Conservation (phyloP, 1,140 invertebrate species). For the Centruroides sculpturatus region DNA sequence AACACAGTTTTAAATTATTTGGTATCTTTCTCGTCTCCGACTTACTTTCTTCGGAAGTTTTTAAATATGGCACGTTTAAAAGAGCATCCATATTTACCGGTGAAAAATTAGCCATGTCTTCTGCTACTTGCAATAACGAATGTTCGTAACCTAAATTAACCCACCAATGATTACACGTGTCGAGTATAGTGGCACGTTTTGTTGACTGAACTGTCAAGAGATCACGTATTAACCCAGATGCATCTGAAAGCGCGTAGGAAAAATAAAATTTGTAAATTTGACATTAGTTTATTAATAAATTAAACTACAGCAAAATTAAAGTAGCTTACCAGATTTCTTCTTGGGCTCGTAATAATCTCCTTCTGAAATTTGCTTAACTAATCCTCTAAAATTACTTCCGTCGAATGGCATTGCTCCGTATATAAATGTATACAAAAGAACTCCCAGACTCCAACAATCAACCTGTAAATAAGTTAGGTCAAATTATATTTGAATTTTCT, state of each 20-base stretch:
- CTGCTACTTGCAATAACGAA: constrained; percentile 66
- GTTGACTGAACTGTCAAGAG: constrained; percentile 83
- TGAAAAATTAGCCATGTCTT: constrained; percentile 71
- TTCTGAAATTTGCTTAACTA: constrained; percentile 90
- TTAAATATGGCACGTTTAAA: not conserved
- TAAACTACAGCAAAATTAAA: not conserved
- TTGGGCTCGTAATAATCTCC: constrained; percentile 95
- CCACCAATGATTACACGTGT: constrained; percentile 85
- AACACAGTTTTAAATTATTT: no score
- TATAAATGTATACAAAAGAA: constrained; percentile 89
- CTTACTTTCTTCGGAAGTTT: no score
- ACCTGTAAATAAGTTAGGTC: constrained; percentile 25
- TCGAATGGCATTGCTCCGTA: constrained; percentile 99
- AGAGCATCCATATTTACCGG: constrained; percentile 71
- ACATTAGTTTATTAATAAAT: not conserved
- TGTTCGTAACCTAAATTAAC: constrained; percentile 71
- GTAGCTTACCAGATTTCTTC: constrained; percentile 64
- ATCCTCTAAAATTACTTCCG: constrained; percentile 88
- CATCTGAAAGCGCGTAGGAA: constrained; percentile 40
- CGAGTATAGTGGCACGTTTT: constrained; percentile 77
- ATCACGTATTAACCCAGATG: constrained; percentile 80
- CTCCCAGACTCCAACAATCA: constrained; percentile 88
- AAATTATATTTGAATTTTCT: no score
- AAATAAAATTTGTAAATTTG: not conserved
- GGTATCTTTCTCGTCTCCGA: no score